Conservation (phyloP, 1,140 invertebrate species). For the Drosophila murphyi region DNA sequence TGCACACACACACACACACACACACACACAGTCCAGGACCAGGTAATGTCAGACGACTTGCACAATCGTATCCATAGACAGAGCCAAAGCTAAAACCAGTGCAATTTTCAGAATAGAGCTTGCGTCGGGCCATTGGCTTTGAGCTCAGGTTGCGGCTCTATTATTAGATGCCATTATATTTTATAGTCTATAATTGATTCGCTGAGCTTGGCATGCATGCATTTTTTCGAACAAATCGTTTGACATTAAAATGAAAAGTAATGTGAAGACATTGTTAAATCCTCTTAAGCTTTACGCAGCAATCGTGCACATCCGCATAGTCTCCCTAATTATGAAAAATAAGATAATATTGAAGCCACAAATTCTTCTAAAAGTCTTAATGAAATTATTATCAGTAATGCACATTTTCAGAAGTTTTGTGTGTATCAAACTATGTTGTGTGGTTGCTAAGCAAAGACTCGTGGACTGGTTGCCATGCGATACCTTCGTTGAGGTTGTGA, state of each 20-base stretch:
- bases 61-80: constrained; percentile 40
- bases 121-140: constrained; percentile 38
- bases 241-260: constrained; percentile 82
- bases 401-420: no score
- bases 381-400: background rate
- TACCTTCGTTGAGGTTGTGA: background rate
- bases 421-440: background rate
- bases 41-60: constrained; percentile 77
- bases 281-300: constrained; percentile 18
- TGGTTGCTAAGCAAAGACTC: constrained; percentile 12
- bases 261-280: constrained; percentile 55
- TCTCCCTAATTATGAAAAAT: no score
- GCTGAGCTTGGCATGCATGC: constrained; percentile 70
- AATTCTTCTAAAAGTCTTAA: background rate
- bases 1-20: constrained; percentile 17
- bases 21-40: constrained; percentile 13
- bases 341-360: background rate
- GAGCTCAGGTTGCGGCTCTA: constrained; percentile 75
- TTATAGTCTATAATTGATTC: constrained; percentile 84
- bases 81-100: constrained; percentile 27
- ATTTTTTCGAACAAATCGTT: constrained; percentile 79
- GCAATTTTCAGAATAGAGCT: constrained; percentile 16
- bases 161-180: constrained; percentile 83
- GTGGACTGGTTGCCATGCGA: background rate
- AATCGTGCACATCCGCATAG: no score